Conservation (phyloP, 2,888 invertebrate species). For the Chelonus formosanus region DNA sequence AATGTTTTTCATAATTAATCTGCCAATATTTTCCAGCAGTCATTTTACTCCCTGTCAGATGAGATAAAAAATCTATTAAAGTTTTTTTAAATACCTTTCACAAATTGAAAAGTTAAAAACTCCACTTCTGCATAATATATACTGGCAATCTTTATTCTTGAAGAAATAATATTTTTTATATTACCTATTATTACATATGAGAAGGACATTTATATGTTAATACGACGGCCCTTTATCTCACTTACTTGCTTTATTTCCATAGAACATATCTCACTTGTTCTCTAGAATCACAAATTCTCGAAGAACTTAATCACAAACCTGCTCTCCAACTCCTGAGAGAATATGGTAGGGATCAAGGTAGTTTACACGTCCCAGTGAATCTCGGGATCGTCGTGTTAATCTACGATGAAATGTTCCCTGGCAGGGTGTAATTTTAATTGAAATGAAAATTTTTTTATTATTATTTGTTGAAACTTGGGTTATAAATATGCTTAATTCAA, state of each 20-base stretch:
- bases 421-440: slow-evolving; percentile 3
- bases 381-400: slow-evolving; percentile 17
- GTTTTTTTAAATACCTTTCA: too few species aligned
- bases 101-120: too few species aligned
- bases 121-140: too few species aligned
- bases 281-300: slow-evolving; percentile 37
- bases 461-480: background rate
- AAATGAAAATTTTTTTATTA: background rate
- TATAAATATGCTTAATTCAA: background rate
- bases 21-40: too few species aligned
- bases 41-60: too few species aligned
- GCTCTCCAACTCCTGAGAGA: slow-evolving; percentile 37
- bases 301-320: slow-evolving; percentile 42
- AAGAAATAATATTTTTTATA: too few species aligned
- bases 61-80: too few species aligned
- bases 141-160: too few species aligned
- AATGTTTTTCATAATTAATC: too few species aligned
- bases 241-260: slow-evolving; percentile 41
- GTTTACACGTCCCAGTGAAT: slow-evolving; percentile 34
- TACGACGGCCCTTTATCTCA: slow-evolving; percentile 17
- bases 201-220: background rate
- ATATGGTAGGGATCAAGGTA: slow-evolving; percentile 37
- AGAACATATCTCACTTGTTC: slow-evolving; percentile 24
- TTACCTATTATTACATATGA: too few species aligned
- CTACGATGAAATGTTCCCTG: slow-evolving; percentile 16